Evolutionary conservation across 2,888 invertebrate species (phyloP).

Genomic region (Sinohyriopsis cumingii): DNA sequence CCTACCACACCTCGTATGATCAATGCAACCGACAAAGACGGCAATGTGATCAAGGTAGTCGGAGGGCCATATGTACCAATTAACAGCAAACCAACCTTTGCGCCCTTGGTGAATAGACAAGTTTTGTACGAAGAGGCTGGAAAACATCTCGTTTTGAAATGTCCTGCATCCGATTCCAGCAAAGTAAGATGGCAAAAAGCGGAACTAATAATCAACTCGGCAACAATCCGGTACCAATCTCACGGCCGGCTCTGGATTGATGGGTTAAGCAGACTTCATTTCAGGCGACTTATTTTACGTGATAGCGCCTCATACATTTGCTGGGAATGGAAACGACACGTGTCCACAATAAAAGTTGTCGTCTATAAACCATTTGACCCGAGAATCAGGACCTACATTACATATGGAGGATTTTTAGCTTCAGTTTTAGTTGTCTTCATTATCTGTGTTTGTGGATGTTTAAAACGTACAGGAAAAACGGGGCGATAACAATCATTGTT

Average conservation of each 20-base stretch:
- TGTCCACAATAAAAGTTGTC: slow-evolving; percentile 78
- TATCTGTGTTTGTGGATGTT: slow-evolving; percentile 29
- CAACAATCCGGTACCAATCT: slow-evolving; percentile 74
- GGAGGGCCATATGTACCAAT: slow-evolving; percentile 68
- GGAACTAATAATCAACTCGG: slow-evolving; percentile 72
- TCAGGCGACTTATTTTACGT: slow-evolving; percentile 74
- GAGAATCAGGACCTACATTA: slow-evolving; percentile 52
- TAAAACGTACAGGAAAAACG: no score
- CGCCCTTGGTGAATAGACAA: slow-evolving; percentile 52
- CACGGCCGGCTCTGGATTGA: slow-evolving; percentile 77
- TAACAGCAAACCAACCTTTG: slow-evolving; percentile 42
- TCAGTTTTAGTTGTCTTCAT: slow-evolving; percentile 43
- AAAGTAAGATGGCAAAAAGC: slow-evolving; percentile 63
- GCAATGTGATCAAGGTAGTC: slow-evolving; percentile 76
- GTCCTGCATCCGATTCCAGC: slow-evolving; percentile 45
- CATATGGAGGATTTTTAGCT: slow-evolving; percentile 48
- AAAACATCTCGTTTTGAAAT: slow-evolving; percentile 53
- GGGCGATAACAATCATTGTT: no score
- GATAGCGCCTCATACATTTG: slow-evolving; percentile 76
- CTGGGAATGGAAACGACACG: slow-evolving; percentile 78
- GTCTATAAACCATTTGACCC: slow-evolving; percentile 74
- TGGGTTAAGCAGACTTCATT: slow-evolving; percentile 76
- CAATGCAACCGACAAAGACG: slow-evolving; percentile 74
- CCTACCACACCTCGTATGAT: slow-evolving; percentile 46
- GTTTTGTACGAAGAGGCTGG: slow-evolving; percentile 55